phyloP scores from a whole-genome alignment of 2,113 vertebrate species.

The Austrofundulus limnaeus region DNA sequence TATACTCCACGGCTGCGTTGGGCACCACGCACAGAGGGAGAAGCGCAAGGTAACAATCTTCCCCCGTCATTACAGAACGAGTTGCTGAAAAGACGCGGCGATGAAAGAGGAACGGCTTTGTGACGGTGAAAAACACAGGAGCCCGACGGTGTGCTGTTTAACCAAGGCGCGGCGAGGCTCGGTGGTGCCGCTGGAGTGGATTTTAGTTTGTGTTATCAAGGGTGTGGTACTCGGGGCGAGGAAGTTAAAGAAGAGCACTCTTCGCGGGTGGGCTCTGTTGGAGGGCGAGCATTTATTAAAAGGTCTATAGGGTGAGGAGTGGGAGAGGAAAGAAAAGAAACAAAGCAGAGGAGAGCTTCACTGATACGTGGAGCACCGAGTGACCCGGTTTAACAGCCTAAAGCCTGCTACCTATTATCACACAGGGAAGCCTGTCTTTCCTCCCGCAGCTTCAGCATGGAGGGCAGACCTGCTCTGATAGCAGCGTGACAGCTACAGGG shows the following conservation, averaged over 20 bases:
- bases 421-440: conserved; percentile 49
- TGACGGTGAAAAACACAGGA: conserved; percentile 34
- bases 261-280: conserved; percentile 11
- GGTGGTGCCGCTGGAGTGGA: conserved; percentile 48
- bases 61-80: conserved; percentile 42
- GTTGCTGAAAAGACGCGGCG: conserved; percentile 27
- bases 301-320: conserved; percentile 13
- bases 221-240: conserved; percentile 17
- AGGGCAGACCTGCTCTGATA: conserved; percentile 54
- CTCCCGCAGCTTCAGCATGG: conserved; percentile 48
- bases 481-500: conserved; percentile 63
- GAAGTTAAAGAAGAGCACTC: conserved; percentile 8
- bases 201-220: conserved; percentile 49
- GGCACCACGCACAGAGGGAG: conserved; percentile 38
- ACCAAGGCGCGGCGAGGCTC: conserved; percentile 19
- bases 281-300: conserved; percentile 25
- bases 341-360: conserved; percentile 29
- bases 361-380: conserved; percentile 47
- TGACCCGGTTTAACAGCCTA: conserved; percentile 66
- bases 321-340: conserved; percentile 13
- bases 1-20: conserved; percentile 49
- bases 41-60: conserved; percentile 52
- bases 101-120: conserved; percentile 47
- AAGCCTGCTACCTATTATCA: conserved; percentile 69
- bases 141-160: conserved; percentile 18